These are phyloP conservation scores for Pipistrellus pipistrellus DNA, from an alignment of 2,797 vertebrate species.

Conservation along the genomic window DNA sequence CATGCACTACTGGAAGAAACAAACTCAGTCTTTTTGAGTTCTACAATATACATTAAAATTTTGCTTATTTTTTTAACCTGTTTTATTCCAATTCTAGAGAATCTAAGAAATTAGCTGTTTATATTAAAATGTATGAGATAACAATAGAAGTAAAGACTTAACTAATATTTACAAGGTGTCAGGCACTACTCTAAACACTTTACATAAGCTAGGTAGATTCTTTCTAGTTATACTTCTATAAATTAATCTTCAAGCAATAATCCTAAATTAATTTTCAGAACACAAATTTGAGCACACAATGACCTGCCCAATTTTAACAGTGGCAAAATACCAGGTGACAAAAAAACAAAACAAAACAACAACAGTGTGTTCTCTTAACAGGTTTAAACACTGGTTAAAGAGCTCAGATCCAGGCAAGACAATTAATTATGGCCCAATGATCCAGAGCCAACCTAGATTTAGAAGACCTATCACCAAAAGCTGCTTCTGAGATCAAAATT, in stretches of 20 bases:
- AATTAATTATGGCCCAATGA: not conserved
- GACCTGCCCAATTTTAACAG: not conserved
- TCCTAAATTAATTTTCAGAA: conserved; percentile 25
- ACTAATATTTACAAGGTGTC: not conserved
- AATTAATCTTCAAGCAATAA: conserved; percentile 46
- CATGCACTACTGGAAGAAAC: not conserved
- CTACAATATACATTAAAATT: not conserved
- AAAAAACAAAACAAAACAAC: not conserved
- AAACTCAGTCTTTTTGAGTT: not conserved
- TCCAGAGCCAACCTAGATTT: not conserved
- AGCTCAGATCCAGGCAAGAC: not conserved
- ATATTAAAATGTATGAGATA: not conserved
- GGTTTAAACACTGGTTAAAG: not conserved
- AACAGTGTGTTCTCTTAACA: not conserved
- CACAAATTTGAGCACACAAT: conserved; percentile 25
- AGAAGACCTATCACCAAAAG: not conserved
- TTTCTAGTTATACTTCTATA: conserved; percentile 34
- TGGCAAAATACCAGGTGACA: not conserved
- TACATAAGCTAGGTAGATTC: not conserved
- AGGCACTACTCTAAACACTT: not conserved
- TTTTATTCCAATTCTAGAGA: not conserved
- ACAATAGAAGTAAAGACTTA: not conserved
- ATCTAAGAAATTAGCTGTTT: not conserved
- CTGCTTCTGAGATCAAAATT: not conserved
- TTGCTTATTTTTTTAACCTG: not conserved